These are phyloP conservation scores for Sylvietta virens DNA, from an alignment of 2,113 vertebrate species.

Conservation along the genomic window DNA sequence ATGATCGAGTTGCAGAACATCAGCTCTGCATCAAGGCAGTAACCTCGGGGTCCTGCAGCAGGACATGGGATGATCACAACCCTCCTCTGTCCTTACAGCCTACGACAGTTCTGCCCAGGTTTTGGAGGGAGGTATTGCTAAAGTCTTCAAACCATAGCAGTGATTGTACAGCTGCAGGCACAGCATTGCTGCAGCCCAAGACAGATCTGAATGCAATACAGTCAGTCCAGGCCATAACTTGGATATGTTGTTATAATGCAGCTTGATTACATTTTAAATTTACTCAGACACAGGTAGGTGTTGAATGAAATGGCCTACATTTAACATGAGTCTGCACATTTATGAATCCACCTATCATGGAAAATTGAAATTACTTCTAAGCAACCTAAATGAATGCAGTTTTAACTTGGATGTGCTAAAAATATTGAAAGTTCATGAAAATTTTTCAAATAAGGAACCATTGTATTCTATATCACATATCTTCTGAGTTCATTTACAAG, in stretches of 20 bases:
- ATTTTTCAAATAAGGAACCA: neutral
- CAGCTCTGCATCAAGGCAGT: neutral
- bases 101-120: neutral
- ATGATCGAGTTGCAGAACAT: neutral
- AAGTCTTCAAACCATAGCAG: neutral
- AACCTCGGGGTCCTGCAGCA: neutral
- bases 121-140: neutral
- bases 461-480: neutral
- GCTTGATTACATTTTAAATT: neutral
- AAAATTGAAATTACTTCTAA: neutral
- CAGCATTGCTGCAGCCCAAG: neutral
- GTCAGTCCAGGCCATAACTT: neutral
- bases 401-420: neutral
- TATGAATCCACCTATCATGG: neutral
- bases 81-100: neutral
- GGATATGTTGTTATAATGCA: neutral
- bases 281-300: neutral
- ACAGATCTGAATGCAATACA: neutral
- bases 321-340: neutral
- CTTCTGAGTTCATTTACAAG: neutral
- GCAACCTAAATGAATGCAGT: neutral
- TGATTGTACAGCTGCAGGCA: neutral
- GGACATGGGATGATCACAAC: neutral
- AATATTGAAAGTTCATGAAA: accelerated
- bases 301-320: neutral